Percentiles rank a stretch among this genome's conserved stretches.
These are phyloP conservation scores for Cryptophagus acutangulus DNA, from an alignment of 2,888 invertebrate genomes.

Conservation along the genomic window DNA sequence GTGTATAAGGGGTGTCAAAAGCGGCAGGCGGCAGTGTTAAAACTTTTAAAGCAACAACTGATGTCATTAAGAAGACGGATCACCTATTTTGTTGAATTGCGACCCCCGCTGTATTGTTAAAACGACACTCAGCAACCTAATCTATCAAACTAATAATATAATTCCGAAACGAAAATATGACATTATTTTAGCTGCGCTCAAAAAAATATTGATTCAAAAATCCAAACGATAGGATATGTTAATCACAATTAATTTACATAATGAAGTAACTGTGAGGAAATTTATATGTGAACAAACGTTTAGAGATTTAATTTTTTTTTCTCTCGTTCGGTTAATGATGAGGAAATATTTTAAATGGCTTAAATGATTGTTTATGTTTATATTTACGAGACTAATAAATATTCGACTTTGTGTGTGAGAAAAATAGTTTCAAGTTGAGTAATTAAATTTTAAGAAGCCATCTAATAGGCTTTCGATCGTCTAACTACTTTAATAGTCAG, in stretches of 20 bases:
- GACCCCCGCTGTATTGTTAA: conserved; percentile 33
- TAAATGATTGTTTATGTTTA: conserved; percentile 1
- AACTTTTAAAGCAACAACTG: conserved; percentile 31
- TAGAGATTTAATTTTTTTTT: conserved; percentile 6
- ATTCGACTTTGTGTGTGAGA: not conserved
- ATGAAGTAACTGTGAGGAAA: conserved; percentile 7
- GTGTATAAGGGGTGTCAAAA: conserved; percentile 9
- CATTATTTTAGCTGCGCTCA: too few relatives aligned
- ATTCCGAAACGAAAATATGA: conserved; percentile 8
- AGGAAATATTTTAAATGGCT: conserved; percentile 8
- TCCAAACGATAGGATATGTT: too few relatives aligned
- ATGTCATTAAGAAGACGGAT: conserved; percentile 43
- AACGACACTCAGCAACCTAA: conserved; percentile 31
- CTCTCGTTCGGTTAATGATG: too few relatives aligned
- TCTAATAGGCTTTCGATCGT: too few relatives aligned
- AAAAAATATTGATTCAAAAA: too few relatives aligned
- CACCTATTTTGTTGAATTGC: conserved; percentile 39
- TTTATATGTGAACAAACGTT: conserved; percentile 8
- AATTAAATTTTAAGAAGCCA: too few relatives aligned
- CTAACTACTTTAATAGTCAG: too few relatives aligned
- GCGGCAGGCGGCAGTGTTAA: conserved; percentile 5
- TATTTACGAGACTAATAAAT: not conserved
- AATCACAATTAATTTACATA: conserved; percentile 6
- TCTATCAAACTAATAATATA: conserved; percentile 43
- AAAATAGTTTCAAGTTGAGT: too few relatives aligned